Evolutionary conservation across 2,888 invertebrate species (phyloP), one percentile per base, ranked within the genome.

Genomic region (Drosophila algonquin): DNA sequence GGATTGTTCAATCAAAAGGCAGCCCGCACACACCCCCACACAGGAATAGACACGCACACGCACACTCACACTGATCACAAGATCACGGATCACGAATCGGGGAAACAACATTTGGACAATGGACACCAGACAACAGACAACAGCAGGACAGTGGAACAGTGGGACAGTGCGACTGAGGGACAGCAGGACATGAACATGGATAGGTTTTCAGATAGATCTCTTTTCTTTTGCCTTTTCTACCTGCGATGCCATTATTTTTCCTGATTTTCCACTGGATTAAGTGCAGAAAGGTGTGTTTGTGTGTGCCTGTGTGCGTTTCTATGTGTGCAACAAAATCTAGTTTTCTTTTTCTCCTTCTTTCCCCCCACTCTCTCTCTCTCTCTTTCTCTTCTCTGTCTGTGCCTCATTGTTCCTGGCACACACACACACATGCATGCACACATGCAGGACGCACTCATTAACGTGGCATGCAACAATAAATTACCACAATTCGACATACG

Each of bases 401-500:
- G 35, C 12, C 78, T 62, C 57, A 46, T 46, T 35, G 47, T 61
- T 55, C 67, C 67, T 68, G 24, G 50, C 24, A 24, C 24, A 24
- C 24, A 5, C 24, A 24, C 21, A 32, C 58, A 27, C 58, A 48
- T 40, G 53, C 61, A 35, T 67, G 50, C 47, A 52, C 65, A 62
- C 74, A 54, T 27, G 40, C 32, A 71, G 72, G 51, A 68, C 48
- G 68, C 18, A 55, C 80, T 86, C 88, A 88, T 83, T 88, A 88
- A 86, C 81, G 83, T 86, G 83, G 73, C 81, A 72, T 85, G 85
- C 83, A 86, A 88, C 83, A 79, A 85, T 85, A 85, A 85, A 85
- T 85, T 85, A 86, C 79, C 76, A 70, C 75, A 83, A 85, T 86
- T 86, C 79, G 87, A 85, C 83, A 83, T 58, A 73, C 59, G 10